Conservation (phyloP, 2,113 vertebrate genomes). For the Pelvicachromis taeniatus region DNA sequence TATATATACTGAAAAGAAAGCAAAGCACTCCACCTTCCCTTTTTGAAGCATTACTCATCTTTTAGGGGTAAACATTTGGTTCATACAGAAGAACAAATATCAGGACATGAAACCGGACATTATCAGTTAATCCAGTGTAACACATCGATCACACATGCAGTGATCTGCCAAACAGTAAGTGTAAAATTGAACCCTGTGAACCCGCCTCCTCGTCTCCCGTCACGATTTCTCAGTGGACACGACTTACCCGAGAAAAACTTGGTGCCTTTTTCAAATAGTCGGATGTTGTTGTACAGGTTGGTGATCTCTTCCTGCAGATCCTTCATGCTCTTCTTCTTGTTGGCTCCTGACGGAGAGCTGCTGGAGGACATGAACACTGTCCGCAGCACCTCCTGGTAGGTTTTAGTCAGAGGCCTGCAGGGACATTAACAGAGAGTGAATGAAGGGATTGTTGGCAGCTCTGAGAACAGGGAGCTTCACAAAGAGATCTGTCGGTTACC, state of each 20-base stretch:
- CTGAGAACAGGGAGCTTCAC: background rate
- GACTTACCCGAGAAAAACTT: conserved; percentile 85
- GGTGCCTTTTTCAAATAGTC: conserved; percentile 88
- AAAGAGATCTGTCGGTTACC: conserved; percentile 29
- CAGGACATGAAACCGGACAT: background rate
- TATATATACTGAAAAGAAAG: background rate
- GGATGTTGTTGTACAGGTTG: conserved; percentile 88
- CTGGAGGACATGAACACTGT: conserved; percentile 83
- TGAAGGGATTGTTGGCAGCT: background rate
- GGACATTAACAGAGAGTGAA: background rate
- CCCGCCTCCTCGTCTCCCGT: background rate
- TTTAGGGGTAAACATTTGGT: background rate
- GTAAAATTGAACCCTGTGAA: background rate
- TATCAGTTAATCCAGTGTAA: background rate
- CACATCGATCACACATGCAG: background rate
- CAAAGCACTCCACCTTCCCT: background rate
- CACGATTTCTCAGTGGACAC: background rate
- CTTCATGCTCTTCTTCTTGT: conserved; percentile 86
- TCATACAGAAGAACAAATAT: background rate
- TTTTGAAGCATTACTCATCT: background rate
- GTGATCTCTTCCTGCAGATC: conserved; percentile 94
- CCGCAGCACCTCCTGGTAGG: conserved; percentile 87
- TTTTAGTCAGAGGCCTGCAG: conserved; percentile 84
- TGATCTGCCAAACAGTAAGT: background rate
- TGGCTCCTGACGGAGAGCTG: conserved; percentile 76